Percentiles rank a stretch among this genome's conserved stretches.
Conservation (phyloP, 2,797 vertebrate genomes). For the Selene dorsalis region DNA sequence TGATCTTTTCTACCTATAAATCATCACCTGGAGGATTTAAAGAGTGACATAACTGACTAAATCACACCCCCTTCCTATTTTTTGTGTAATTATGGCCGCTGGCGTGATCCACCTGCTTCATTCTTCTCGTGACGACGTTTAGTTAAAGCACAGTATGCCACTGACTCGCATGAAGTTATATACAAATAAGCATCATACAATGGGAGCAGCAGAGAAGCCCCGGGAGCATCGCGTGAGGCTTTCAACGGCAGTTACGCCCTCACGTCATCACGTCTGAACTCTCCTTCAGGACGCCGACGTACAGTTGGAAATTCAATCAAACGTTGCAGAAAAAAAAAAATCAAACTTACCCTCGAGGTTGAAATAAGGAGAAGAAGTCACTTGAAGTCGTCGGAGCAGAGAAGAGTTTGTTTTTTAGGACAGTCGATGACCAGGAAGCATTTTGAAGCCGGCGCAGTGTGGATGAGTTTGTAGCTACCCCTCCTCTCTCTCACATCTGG, state of each 20-base stretch:
- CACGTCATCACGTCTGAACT: slow-evolving; percentile 72
- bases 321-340: no score
- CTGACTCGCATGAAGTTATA: background rate
- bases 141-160: background rate
- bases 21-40: background rate
- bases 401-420: slow-evolving; percentile 31
- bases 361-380: background rate
- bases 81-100: no score
- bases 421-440: slow-evolving; percentile 57
- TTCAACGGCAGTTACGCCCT: slow-evolving; percentile 11
- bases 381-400: slow-evolving; percentile 20
- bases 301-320: slow-evolving; percentile 15
- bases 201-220: background rate
- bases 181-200: background rate
- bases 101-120: slow-evolving; percentile 43
- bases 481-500: slow-evolving; percentile 74
- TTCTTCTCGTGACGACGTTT: background rate
- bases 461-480: slow-evolving; percentile 39
- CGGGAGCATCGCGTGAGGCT: background rate
- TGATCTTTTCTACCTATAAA: no score
- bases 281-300: slow-evolving; percentile 51
- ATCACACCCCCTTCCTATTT: background rate
- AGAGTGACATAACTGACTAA: no score
- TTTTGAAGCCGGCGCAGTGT: slow-evolving; percentile 40
- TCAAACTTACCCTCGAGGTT: slow-evolving; percentile 58